Evolutionary conservation across 2,113 vertebrate species (phyloP), one percentile per base, ranked within the genome.

Genomic region (Machaerirhynchus nigripectus): DNA sequence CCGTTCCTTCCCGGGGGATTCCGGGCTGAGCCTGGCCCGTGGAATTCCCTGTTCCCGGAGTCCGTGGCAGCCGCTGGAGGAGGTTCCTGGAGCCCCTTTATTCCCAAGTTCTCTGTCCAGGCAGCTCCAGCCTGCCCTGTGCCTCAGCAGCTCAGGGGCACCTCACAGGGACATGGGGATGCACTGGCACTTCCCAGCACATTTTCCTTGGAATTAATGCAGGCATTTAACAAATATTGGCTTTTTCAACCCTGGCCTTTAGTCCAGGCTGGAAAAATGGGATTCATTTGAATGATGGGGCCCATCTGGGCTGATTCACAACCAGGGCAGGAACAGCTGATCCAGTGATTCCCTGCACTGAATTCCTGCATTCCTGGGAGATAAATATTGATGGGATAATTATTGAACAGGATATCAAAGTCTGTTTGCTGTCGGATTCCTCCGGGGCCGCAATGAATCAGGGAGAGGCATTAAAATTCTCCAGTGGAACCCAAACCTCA

Each of bases 321-420:
- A 3, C 4, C 68, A 84, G 73, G 68, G 69, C 85, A 76, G 73
- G 60, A 78, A 17, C 3, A 87, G 85, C 90, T 89, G 91, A 70
- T 82, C 61, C 2, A 75, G 85, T 37, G 78, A 50, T 90, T 78
- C 82, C 85, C 86, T 55, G 71, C 71, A 10, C 52, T 75, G 13
- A 91, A 63, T 56, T 40, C 56, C 65, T 27, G 82, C 78, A 22
- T 84, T 90, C 57, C 75, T 81, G 47, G 86, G 71, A 73, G 90
- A 87, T 87, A 50, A 73, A 65, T 95, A 93, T 89, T 89, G 93
- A 96, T 95, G 92, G 69, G 91, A 57, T 96, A 18, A 91, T 93
- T 91, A 85, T 86, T 64, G 93, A 92, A 31, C 53, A 56, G 93
- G 80, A 59, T 47, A 81, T 94, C 77, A 92, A 91, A 90, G 96